Evolutionary conservation across 2,888 invertebrate species (phyloP).

Genomic region (Oscheius myriophilus): DNA sequence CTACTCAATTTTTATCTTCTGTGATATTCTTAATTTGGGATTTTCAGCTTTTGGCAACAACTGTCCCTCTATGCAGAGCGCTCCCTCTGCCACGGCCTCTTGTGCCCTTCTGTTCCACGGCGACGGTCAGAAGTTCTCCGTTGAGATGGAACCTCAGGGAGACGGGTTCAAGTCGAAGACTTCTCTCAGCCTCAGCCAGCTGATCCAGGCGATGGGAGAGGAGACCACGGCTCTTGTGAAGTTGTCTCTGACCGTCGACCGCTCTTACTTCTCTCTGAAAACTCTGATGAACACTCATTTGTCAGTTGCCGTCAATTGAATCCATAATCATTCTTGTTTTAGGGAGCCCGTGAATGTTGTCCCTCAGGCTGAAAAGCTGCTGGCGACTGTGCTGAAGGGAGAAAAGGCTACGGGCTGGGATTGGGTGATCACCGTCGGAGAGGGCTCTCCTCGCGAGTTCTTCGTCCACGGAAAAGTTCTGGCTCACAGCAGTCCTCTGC

Average conservation of each 20-base stretch:
- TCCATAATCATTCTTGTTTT: background rate
- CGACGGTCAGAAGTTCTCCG: background rate
- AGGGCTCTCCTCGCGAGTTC: slow-evolving; percentile 37
- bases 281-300: slow-evolving; percentile 2
- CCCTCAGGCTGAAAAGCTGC: slow-evolving; percentile 8
- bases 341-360: background rate
- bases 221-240: background rate
- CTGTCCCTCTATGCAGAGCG: slow-evolving; percentile 5
- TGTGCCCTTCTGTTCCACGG: slow-evolving; percentile 1
- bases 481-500: slow-evolving; percentile 34
- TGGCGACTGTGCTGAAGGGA: slow-evolving; percentile 41
- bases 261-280: slow-evolving; percentile 9
- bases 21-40: too few relatives aligned
- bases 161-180: slow-evolving; percentile 19
- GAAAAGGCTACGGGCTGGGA: slow-evolving; percentile 40
- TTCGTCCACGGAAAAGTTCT: slow-evolving; percentile 45
- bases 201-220: background rate
- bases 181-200: background rate
- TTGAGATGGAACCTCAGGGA: slow-evolving; percentile 5
- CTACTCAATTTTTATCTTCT: too few relatives aligned
- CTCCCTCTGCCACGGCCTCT: background rate
- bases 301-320: background rate
- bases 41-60: slow-evolving; percentile 21
- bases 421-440: slow-evolving; percentile 44
- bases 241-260: background rate